These are phyloP conservation scores for Macaria liturata DNA, from an alignment of 2,888 invertebrate genomes.

Conservation along the genomic window DNA sequence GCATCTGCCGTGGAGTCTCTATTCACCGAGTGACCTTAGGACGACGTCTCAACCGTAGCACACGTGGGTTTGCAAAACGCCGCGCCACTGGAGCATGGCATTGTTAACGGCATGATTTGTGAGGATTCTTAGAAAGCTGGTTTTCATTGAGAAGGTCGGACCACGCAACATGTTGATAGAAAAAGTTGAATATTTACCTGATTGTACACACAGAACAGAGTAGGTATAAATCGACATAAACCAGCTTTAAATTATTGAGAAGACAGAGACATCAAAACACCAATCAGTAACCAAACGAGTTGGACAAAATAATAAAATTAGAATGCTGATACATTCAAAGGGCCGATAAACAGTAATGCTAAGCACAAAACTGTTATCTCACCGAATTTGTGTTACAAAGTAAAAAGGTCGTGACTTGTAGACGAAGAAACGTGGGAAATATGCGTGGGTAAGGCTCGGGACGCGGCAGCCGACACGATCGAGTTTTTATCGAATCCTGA, in stretches of 20 bases:
- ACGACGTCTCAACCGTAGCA: constrained; percentile 34
- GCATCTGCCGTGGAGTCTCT: constrained; percentile 66
- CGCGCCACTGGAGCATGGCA: constrained; percentile 31
- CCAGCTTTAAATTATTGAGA: not conserved
- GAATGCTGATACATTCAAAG: constrained; percentile 19
- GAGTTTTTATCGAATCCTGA: constrained; percentile 57
- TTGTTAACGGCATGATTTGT: constrained; percentile 36
- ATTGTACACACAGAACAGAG: too few relatives aligned
- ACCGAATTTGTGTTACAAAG: constrained; percentile 36
- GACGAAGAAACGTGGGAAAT: constrained; percentile 64
- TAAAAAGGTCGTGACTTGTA: constrained; percentile 55
- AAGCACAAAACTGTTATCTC: constrained; percentile 37
- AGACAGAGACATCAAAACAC: constrained; percentile 11
- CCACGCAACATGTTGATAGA: too few relatives aligned
- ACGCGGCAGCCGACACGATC: constrained; percentile 53
- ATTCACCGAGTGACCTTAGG: constrained; percentile 71
- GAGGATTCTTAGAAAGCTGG: too few relatives aligned
- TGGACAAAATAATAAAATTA: constrained; percentile 12
- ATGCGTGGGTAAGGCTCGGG: constrained; percentile 48
- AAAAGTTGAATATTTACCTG: too few relatives aligned
- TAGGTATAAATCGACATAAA: too few relatives aligned
- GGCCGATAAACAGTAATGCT: constrained; percentile 22
- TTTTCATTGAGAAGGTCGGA: too few relatives aligned
- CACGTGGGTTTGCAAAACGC: constrained; percentile 62
- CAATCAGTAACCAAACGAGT: constrained; percentile 15